Percentiles rank a stretch among this genome's conserved stretches.
These are phyloP conservation scores for Sorex maritimensis DNA, from an alignment of 2,797 vertebrate species.

Conservation along the genomic window DNA sequence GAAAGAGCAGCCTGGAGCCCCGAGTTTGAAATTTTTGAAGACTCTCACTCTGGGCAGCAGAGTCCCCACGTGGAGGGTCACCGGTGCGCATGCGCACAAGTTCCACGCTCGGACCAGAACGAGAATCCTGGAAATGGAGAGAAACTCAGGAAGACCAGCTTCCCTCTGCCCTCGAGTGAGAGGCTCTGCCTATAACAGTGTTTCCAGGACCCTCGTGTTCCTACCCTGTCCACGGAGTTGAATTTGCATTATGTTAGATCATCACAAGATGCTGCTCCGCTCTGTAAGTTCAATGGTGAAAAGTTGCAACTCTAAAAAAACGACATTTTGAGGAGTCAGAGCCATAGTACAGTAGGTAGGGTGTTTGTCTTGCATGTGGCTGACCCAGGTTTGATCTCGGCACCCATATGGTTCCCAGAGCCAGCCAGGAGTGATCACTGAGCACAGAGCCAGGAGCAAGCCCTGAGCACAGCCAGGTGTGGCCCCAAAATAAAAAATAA, in stretches of 20 bases:
- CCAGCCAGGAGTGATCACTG: too few species aligned
- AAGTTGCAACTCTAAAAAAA: neutral
- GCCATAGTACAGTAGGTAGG: too few species aligned
- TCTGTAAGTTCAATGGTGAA: neutral
- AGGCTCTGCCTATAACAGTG: neutral
- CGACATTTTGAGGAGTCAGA: neutral
- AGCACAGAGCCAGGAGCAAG: too few species aligned
- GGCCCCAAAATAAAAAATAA: too few species aligned
- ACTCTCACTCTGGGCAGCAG: slow-evolving; percentile 6
- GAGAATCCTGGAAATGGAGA: slow-evolving; percentile 17
- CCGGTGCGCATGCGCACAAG: too few species aligned
- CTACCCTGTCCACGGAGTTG: neutral
- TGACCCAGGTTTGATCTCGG: too few species aligned
- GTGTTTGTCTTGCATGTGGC: too few species aligned
- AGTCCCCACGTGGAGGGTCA: too few species aligned
- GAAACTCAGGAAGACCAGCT: neutral
- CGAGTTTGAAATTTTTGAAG: slow-evolving; percentile 24
- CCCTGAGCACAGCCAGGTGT: too few species aligned
- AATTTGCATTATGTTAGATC: neutral
- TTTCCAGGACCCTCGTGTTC: neutral
- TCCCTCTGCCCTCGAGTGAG: neutral
- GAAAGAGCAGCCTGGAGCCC: neutral
- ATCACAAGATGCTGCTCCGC: neutral
- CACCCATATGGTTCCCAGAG: too few species aligned
- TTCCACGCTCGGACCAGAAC: neutral